These are phyloP conservation scores for Gorsachius goisagi DNA, from an alignment of 2,113 vertebrate species.

Conservation along the genomic window DNA sequence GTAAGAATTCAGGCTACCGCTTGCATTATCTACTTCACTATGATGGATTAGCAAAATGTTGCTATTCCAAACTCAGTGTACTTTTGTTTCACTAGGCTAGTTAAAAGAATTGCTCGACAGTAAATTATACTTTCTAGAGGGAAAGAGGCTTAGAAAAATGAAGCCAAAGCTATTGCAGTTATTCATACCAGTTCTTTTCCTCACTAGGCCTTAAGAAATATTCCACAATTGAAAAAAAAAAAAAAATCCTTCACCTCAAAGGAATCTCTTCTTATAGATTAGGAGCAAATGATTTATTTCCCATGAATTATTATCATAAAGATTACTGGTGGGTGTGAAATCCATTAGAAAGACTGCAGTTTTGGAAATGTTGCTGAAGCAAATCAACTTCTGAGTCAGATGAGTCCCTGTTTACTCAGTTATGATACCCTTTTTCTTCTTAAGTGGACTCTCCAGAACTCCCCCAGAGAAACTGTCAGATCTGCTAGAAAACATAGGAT, in stretches of 20 bases:
- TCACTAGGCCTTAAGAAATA: background rate
- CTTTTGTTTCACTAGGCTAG: background rate
- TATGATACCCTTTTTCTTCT: background rate
- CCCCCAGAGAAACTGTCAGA: background rate
- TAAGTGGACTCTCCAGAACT: background rate
- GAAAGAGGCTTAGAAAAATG: background rate
- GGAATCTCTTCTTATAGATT: background rate
- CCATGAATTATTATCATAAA: background rate
- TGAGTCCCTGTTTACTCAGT: background rate
- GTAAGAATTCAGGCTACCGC: background rate
- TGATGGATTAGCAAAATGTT: background rate
- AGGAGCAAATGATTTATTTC: background rate
- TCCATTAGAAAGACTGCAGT: background rate
- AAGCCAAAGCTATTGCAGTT: background rate
- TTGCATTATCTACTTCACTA: background rate
- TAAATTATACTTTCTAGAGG: background rate
- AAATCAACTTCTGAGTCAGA: background rate
- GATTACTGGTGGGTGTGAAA: background rate
- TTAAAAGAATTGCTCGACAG: background rate
- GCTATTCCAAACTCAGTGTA: background rate
- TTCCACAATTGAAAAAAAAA: background rate
- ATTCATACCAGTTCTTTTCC: background rate
- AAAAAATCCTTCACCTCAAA: background rate
- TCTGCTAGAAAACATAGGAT: background rate
- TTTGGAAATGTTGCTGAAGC: background rate